Percentiles rank a stretch among this genome's conserved stretches.
Conservation (phyloP, 2,113 vertebrate species). For the Sialia sialis region DNA sequence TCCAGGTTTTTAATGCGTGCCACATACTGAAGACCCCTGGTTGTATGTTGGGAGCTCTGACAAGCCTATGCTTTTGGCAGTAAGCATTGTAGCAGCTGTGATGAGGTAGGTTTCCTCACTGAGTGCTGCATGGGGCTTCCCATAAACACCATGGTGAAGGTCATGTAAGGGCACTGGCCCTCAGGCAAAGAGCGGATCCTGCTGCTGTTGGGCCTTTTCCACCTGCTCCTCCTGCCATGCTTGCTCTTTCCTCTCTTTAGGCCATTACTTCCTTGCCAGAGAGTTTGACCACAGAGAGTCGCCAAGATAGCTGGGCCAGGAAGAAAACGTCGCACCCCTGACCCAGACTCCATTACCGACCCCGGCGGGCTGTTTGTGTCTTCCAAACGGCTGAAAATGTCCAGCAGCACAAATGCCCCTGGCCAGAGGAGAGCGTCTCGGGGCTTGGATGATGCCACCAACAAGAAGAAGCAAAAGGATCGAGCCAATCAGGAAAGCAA, state of each 20-base stretch:
- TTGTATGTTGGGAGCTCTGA: constrained; percentile 5
- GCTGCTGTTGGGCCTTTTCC: not conserved
- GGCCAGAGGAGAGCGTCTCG: constrained; percentile 76
- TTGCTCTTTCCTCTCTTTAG: constrained; percentile 39
- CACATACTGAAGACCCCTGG: not conserved
- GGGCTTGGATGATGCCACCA: constrained; percentile 78
- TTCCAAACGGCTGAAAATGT: constrained; percentile 93
- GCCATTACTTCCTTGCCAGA: constrained; percentile 86
- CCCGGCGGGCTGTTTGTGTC: constrained; percentile 86
- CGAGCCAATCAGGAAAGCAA: constrained; percentile 92
- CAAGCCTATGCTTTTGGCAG: constrained; percentile 10
- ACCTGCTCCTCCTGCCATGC: not conserved
- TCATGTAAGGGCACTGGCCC: not conserved
- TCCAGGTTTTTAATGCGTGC: constrained; percentile 8
- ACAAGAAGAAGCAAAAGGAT: constrained; percentile 97
- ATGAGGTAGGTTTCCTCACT: constrained; percentile 31
- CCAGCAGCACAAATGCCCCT: constrained; percentile 74
- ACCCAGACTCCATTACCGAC: constrained; percentile 94
- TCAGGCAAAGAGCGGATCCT: not conserved
- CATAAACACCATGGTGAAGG: not conserved
- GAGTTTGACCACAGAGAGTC: constrained; percentile 86
- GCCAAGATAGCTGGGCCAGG: constrained; percentile 99
- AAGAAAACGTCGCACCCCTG: constrained; percentile 97
- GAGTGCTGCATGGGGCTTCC: not conserved
- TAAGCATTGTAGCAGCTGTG: constrained; percentile 8